Evolutionary conservation across 2,113 vertebrate genomes (phyloP), one percentile per base, ranked within the genome.

Genomic region (Pseudolaguvia tuberculata): DNA sequence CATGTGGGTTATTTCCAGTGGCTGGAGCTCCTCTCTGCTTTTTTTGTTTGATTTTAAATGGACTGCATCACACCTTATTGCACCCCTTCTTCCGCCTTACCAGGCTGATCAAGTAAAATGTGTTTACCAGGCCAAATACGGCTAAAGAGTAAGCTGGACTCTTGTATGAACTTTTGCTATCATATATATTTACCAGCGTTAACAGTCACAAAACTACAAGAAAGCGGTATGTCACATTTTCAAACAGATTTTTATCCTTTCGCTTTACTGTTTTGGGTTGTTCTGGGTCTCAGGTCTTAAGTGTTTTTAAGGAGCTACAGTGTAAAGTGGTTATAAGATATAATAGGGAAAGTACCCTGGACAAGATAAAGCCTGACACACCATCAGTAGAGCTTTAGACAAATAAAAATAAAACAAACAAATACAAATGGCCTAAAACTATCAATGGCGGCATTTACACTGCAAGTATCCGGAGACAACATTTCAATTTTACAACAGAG

Each of bases 161-260:
- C 88, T 92, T 88, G 79, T 93, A 94, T 94, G 94, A 95, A 95
- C 93, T 92, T 92, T 94, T 92, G 89, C 92, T 93, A 87, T 94
- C 92, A 92, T 93, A 92, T 93, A 76, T 92, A 92, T 92, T 93
- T 93, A 92, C 91, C 93, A 93, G 93, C 92, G 92, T 93, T 93
- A 91, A 91, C 91, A 91, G 91, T 92, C 89, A 91, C 92, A 93
- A 94, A 94, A 94, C 93, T 92, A 92, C 94, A 93, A 91, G 94
- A 94, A 94, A 93, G 93, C 93, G 94, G 94, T 95, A 95, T 94
- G 94, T 95, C 93, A 89, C 91, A 91, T 91, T 91, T 93, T 94
- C 93, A 93, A 94, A 90, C 90, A 93, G 93, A 89, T 67, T 73
- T 73, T 50, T 90, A 80, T 42, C 39, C 90, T 88, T 90, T 90